Percentiles rank a stretch among this genome's conserved stretches.
phyloP scores from a whole-genome alignment of 2,113 vertebrate genomes.

The Acanthochromis polyacanthus region DNA sequence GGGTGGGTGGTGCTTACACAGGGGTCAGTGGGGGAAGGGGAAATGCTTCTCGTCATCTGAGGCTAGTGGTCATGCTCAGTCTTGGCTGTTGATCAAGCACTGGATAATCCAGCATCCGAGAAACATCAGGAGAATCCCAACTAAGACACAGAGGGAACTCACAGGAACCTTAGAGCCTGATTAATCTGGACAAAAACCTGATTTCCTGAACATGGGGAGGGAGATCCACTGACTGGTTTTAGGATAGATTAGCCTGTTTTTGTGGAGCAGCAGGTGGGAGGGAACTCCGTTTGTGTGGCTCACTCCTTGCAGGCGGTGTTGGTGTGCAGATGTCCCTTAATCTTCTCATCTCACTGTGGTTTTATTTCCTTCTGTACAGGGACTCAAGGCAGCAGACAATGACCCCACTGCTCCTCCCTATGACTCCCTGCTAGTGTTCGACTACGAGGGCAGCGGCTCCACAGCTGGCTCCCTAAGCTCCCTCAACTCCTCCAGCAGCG shows the following conservation, averaged over 20 bases:
- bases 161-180: constrained; percentile 51
- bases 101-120: constrained; percentile 68
- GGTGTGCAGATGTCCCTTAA: constrained; percentile 33
- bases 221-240: constrained; percentile 42
- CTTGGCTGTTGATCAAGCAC: constrained; percentile 67
- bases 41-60: constrained; percentile 33
- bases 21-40: constrained; percentile 13
- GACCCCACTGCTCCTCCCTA: constrained; percentile 97
- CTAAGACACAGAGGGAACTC: constrained; percentile 38
- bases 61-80: constrained; percentile 54
- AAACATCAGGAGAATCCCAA: constrained; percentile 57
- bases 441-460: constrained; percentile 98
- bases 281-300: constrained; percentile 13
- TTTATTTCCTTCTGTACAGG: constrained; percentile 81
- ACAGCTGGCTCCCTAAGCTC: constrained; percentile 98
- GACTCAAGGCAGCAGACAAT: constrained; percentile 97
- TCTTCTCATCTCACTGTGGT: constrained; percentile 44
- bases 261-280: constrained; percentile 26
- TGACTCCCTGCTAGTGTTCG: constrained; percentile 98
- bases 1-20: neutral
- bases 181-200: constrained; percentile 58
- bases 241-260: constrained; percentile 58
- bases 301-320: constrained; percentile 25
- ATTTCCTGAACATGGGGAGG: constrained; percentile 65
- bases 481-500: constrained; percentile 97